These are phyloP conservation scores for Micropoecilia bifurca DNA, from an alignment of 2,797 vertebrate species.

Conservation along the genomic window DNA sequence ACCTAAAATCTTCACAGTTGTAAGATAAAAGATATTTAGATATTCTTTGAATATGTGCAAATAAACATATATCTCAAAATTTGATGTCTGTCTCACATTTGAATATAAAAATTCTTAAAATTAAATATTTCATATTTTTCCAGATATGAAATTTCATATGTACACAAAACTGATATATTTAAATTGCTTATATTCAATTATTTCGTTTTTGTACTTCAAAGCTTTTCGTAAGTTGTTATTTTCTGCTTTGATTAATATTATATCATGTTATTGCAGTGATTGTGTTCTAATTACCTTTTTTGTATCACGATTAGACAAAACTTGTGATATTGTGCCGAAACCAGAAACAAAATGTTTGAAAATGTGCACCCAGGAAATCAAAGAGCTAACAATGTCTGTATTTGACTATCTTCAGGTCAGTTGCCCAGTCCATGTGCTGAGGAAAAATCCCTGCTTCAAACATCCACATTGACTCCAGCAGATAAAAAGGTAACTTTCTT, in stretches of 20 bases:
- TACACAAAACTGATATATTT: too few relatives aligned
- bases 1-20: too few relatives aligned
- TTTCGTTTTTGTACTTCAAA: background rate
- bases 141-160: too few relatives aligned
- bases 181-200: too few relatives aligned
- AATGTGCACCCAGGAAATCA: background rate
- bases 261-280: background rate
- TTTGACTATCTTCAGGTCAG: conserved; percentile 68
- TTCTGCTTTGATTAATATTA: background rate
- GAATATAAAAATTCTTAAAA: background rate
- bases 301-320: background rate
- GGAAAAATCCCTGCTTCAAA: conserved; percentile 61
- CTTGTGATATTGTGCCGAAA: background rate
- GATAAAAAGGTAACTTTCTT: conserved; percentile 72
- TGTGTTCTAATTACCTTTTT: background rate
- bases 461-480: conserved; percentile 42
- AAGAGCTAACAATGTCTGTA: background rate
- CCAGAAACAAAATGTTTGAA: background rate
- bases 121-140: background rate
- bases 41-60: background rate
- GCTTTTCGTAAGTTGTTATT: background rate
- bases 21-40: too few relatives aligned
- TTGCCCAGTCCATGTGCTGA: conserved; percentile 64
- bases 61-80: background rate
- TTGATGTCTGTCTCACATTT: background rate